phyloP scores from a whole-genome alignment of 1,140 invertebrate genomes.

The Diachasmimorpha longicaudata region DNA sequence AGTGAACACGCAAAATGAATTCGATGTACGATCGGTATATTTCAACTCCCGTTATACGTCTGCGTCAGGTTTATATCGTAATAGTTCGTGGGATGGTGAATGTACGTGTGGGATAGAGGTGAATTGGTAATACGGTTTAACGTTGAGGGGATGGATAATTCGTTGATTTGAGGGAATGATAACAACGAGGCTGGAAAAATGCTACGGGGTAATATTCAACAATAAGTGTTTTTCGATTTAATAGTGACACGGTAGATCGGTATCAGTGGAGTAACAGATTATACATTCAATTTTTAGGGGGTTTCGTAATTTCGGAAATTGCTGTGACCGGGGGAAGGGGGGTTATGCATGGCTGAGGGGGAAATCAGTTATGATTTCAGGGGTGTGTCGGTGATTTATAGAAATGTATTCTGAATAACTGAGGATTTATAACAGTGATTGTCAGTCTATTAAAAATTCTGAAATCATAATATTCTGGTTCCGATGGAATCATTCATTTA shows the following conservation, averaged over 20 bases:
- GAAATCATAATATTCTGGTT: too few relatives aligned
- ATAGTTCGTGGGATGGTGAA: neutral
- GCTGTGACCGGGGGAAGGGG: too few relatives aligned
- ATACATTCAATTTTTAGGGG: too few relatives aligned
- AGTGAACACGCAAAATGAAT: constrained; percentile 38
- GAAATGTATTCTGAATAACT: too few relatives aligned
- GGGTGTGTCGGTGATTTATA: too few relatives aligned
- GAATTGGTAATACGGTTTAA: constrained; percentile 33
- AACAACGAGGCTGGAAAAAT: constrained; percentile 17
- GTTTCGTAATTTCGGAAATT: too few relatives aligned
- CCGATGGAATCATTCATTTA: too few relatives aligned
- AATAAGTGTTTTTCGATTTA: neutral
- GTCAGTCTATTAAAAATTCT: too few relatives aligned
- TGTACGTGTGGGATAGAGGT: constrained; percentile 22
- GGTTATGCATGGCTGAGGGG: too few relatives aligned
- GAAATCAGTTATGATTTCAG: too few relatives aligned
- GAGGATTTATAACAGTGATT: too few relatives aligned
- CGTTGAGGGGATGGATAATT: constrained; percentile 28
- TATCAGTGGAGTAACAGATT: too few relatives aligned
- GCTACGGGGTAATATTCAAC: neutral
- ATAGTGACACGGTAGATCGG: neutral
- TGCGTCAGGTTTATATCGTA: neutral
- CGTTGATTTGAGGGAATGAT: constrained; percentile 26
- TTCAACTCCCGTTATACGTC: constrained; percentile 8
- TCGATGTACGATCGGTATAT: constrained; percentile 28